Evolutionary conservation across 2,888 invertebrate species (phyloP), one percentile per base, ranked within the genome.

Genomic region (Spisula solida): DNA sequence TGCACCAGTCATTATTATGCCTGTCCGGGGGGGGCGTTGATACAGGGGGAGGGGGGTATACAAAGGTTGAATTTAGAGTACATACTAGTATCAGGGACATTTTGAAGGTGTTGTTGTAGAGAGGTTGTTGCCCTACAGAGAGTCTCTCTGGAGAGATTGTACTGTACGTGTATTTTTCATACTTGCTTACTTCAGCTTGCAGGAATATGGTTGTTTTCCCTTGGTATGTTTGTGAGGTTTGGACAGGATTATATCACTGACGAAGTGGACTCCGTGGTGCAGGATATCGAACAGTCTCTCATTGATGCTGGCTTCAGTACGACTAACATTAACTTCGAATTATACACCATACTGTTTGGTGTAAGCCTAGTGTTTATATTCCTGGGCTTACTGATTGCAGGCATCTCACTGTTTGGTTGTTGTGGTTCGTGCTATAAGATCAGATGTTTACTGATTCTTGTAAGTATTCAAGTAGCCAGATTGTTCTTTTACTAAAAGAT

Each of bases 391-490:
- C 85, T 94, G 16, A 80, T 95, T 10, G n/a, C 92, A 6, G 88
- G 91, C 18, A 86, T 94, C 12, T 90, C 94, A 8, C 80, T 94
- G 6, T 79, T 94, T 10, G 95, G 95, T 8, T 93, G 93, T 34
- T 92, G 93, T 83, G 95, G 94, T 18, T 92, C 93, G 14, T 94
- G 94, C 75, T 94, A 91, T 79, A 92, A 92, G 70, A 85, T 92
- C 34, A 90, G 89, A 51, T 84, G 70, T 25, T 56, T 92, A 81
- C 81, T 92, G n/a, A 81, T 92, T 16, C 55, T 80, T 78, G 92
- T 92, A 82, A 88, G 90, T 87, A 82, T 41, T 10, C 20, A 18
- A 12, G 2, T 25, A 29, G 34, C 4, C 0, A 56, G 20, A n/a
- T 20, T 56, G 8, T 41, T 8, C 2, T 41, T 41, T 41, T 41